Conservation (phyloP, 2,113 vertebrate species). For the Poeciliopsis turrubarensis region DNA sequence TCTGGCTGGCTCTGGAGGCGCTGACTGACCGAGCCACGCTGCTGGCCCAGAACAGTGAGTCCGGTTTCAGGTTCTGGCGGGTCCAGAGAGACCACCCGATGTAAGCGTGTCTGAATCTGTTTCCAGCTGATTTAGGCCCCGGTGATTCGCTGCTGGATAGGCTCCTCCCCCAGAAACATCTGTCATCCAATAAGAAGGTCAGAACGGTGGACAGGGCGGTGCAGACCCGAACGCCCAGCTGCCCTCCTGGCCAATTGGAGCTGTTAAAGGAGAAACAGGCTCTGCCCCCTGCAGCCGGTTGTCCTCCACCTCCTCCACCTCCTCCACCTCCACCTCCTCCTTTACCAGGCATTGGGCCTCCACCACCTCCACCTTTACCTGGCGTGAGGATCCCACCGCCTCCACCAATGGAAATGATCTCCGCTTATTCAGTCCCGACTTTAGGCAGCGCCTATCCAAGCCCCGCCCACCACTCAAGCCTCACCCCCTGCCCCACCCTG, state of each 20-base stretch:
- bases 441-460: slow-evolving; percentile 56
- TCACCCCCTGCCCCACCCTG: slow-evolving; percentile 78
- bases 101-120: background rate
- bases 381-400: slow-evolving; percentile 14
- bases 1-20: slow-evolving; percentile 88
- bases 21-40: slow-evolving; percentile 85
- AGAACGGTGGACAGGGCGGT: slow-evolving; percentile 59
- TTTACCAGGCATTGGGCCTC: background rate
- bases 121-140: slow-evolving; percentile 58
- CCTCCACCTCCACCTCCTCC: slow-evolving; percentile 51
- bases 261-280: background rate
- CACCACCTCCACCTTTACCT: background rate
- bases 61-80: background rate
- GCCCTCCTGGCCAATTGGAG: slow-evolving; percentile 15
- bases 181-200: slow-evolving; percentile 26
- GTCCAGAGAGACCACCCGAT: too few relatives aligned
- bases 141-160: slow-evolving; percentile 84
- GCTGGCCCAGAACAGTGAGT: slow-evolving; percentile 87
- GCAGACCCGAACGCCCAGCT: slow-evolving; percentile 69
- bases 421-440: slow-evolving; percentile 59
- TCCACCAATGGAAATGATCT: slow-evolving; percentile 61
- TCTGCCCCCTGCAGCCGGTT: background rate
- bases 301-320: slow-evolving; percentile 28
- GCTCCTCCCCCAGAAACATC: slow-evolving; percentile 80
- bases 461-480: slow-evolving; percentile 60